Evolutionary conservation across 30 jellyfish, hydroid and myxozoan genomes (phyloP).

Genomic region (Aurelia coerulea): DNA sequence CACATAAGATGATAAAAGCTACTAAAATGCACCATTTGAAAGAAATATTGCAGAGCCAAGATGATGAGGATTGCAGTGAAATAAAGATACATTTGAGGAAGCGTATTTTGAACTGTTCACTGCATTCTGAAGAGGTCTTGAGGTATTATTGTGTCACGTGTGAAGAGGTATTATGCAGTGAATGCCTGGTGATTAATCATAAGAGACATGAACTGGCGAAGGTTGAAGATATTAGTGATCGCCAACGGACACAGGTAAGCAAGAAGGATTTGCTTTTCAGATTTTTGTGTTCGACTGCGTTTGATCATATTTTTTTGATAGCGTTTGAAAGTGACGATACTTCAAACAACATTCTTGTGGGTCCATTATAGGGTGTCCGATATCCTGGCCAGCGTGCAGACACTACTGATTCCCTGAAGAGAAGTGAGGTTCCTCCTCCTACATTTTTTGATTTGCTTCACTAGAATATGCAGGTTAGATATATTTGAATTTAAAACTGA

Average conservation of each 20-base stretch:
- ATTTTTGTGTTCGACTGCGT: not conserved
- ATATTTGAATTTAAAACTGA: too few species aligned
- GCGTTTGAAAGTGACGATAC: not conserved
- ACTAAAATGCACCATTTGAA: slow-evolving; percentile 9
- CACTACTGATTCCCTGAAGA: too few species aligned
- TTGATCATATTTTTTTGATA: not conserved
- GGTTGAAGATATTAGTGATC: slow-evolving; percentile 41
- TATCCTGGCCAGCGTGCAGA: too few species aligned
- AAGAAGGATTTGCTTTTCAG: not conserved
- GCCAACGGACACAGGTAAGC: slow-evolving; percentile 49
- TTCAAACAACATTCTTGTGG: not conserved
- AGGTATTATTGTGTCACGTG: slow-evolving; percentile 62
- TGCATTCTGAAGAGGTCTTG: slow-evolving; percentile 22
- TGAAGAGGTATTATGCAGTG: slow-evolving; percentile 71
- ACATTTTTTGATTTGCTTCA: too few species aligned
- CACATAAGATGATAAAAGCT: slow-evolving; percentile 11
- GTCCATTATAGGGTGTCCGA: too few species aligned
- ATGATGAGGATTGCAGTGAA: not conserved
- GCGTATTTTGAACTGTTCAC: slow-evolving; percentile 11
- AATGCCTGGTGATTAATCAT: slow-evolving; percentile 53
- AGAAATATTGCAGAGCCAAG: not conserved
- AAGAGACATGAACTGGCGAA: slow-evolving; percentile 46
- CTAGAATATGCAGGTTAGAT: too few species aligned
- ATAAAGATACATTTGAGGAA: not conserved
- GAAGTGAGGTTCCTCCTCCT: too few species aligned